Percentiles rank a stretch among this genome's conserved stretches.
Conservation (phyloP, 2,797 vertebrate species). For the Loris lydekkerianus region DNA sequence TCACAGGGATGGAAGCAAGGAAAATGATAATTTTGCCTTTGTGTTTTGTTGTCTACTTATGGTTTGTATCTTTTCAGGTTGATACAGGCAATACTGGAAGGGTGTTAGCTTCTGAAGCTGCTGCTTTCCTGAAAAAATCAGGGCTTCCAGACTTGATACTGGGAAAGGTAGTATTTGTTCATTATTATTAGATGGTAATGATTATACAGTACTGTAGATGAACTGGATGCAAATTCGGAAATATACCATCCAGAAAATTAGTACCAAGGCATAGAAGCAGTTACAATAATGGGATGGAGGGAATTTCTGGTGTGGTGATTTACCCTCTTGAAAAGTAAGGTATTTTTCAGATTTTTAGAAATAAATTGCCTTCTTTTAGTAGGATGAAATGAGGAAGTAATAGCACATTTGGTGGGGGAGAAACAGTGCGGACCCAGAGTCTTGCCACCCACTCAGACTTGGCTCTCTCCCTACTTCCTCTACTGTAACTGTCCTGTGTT, state of each 20-base stretch:
- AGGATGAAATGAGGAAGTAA: conserved; percentile 71
- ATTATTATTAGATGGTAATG: conserved; percentile 48
- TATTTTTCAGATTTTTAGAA: conserved; percentile 67
- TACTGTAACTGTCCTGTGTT: conserved; percentile 54
- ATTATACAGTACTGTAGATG: background rate
- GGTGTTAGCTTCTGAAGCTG: conserved; percentile 96
- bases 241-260: conserved; percentile 31
- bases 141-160: conserved; percentile 96
- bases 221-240: conserved; percentile 55
- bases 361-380: conserved; percentile 54
- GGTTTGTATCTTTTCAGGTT: conserved; percentile 89
- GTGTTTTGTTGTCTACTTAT: conserved; percentile 43
- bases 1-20: background rate
- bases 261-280: conserved; percentile 50
- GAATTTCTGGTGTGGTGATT: conserved; percentile 29
- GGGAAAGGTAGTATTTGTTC: conserved; percentile 93
- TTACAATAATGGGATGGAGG: background rate
- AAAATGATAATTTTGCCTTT: conserved; percentile 66
- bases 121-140: conserved; percentile 97
- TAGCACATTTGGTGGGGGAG: conserved; percentile 62
- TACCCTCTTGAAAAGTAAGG: conserved; percentile 56
- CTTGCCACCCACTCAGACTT: conserved; percentile 67
- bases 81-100: conserved; percentile 94
- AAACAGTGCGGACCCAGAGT: conserved; percentile 57
- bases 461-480: conserved; percentile 59